Base-by-base conservation (phyloP, 2,888 invertebrate genomes). In the Hydrotaea cyrtoneurina region DNA sequence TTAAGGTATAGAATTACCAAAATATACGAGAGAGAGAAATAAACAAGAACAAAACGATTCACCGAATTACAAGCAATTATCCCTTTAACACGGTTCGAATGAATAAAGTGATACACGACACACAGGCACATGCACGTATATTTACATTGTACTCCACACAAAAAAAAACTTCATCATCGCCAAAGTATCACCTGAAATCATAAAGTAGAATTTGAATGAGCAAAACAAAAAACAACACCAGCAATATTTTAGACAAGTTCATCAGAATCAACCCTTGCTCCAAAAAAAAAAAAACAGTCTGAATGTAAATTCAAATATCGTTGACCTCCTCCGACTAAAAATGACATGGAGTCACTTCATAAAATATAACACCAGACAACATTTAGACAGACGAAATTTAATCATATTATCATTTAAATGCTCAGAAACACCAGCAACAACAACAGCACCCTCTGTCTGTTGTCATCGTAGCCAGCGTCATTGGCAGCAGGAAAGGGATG, bases 371-470 rank as follows among this genome's bases (percentile, higher is more conserved):
- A 39, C 78, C 64, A 84, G 78, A 84, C 69, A 66, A 10, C 81
- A 59, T 50, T 71, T 36, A 64, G 59, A 75, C 39, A 81, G 72
- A 85, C 78, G 39, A 53, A 69, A 81, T 79, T 71, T 79, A 85
- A 85, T 85, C 76, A 82, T 62, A 79, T 84, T 81, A 84, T 69
- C 81, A 73, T 81, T 72, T 69, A 50, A 64, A 81, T 64, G 23
- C 21, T 62, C 59, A 76, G 39, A 66, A 66, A 11, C 17, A 50
- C 11, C 43, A 36, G 17, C 19, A 74, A 53, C 23, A n/a, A 66
- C 43, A 57, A 23, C 26, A 39, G 11, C 69, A n/a, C 43, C 2
- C 26, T 23, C 23, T 13, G 26, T 19, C 69, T 66, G 76, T 53
- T 78, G 78, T 80, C 80, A 80, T 80, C 78, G 57, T 43, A 36